Percentiles rank a stretch among this genome's conserved stretches.
phyloP scores from a whole-genome alignment of 2,113 vertebrate genomes.

The Apteryx mantelli region DNA sequence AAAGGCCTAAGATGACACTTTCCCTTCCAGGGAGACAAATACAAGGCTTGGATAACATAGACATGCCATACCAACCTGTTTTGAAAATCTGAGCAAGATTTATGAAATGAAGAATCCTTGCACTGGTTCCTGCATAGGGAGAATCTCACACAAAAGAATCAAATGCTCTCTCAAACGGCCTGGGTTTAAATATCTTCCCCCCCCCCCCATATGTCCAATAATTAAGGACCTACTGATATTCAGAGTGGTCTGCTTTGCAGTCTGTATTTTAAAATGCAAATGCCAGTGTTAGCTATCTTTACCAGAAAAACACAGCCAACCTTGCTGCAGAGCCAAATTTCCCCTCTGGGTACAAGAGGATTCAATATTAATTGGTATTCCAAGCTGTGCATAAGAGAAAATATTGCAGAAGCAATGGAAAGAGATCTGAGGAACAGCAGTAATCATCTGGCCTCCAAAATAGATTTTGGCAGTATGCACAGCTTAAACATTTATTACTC shows the following conservation, averaged over 20 bases:
- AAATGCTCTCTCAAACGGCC: neutral
- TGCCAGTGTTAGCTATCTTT: neutral
- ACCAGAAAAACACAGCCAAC: neutral
- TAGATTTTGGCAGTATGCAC: neutral
- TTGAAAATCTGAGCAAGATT: neutral
- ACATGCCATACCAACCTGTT: neutral
- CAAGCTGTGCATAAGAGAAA: neutral
- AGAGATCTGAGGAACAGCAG: neutral
- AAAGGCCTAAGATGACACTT: neutral
- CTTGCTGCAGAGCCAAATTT: neutral
- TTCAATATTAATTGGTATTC: neutral
- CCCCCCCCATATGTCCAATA: neutral
- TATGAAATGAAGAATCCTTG: neutral
- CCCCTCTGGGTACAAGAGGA: neutral
- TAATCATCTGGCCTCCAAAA: constrained; percentile 14
- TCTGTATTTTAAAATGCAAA: neutral
- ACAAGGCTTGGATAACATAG: neutral
- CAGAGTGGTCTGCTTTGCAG: neutral
- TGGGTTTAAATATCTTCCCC: neutral
- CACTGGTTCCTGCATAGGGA: neutral
- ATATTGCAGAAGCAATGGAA: neutral
- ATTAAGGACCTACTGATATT: neutral
- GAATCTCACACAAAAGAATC: neutral
- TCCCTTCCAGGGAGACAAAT: neutral
- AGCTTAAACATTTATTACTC: neutral